These are phyloP conservation scores for Sycophaga agraensis DNA, from an alignment of 1,140 invertebrate genomes.

Conservation along the genomic window DNA sequence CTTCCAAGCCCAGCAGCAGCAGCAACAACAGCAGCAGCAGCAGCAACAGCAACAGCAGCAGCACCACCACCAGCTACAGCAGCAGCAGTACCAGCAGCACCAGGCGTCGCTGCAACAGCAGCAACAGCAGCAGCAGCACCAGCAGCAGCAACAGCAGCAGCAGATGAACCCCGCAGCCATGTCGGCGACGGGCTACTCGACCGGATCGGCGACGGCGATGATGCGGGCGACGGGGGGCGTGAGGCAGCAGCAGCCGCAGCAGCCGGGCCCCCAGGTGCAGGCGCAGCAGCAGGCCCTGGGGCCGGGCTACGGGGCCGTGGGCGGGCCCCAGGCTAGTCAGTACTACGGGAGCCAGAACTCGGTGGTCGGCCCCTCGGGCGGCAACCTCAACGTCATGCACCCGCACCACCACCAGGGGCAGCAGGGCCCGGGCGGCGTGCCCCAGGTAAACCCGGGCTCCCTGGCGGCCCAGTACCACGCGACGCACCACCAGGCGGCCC, in stretches of 20 bases:
- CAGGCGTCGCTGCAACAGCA: slow-evolving; percentile 35
- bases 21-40: slow-evolving; percentile 33
- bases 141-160: slow-evolving; percentile 11
- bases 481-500: slow-evolving; percentile 4
- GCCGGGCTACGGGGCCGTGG: slow-evolving; percentile 1
- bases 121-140: slow-evolving; percentile 23
- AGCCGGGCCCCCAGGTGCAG: slow-evolving; percentile 11
- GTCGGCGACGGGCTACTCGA: slow-evolving; percentile 24
- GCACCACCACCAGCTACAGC: slow-evolving; percentile 13
- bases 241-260: slow-evolving; percentile 46
- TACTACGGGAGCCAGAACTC: slow-evolving; percentile 11
- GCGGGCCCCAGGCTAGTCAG: slow-evolving; percentile 28
- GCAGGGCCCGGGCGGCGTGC: slow-evolving; percentile 4
- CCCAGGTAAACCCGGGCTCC: slow-evolving; percentile 3
- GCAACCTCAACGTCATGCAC: slow-evolving; percentile 7
- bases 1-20: slow-evolving; percentile 28
- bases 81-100: slow-evolving; percentile 27
- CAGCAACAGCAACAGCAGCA: slow-evolving; percentile 35
- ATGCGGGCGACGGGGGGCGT: slow-evolving; percentile 54
- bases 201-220: slow-evolving; percentile 57
- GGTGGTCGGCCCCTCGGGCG: not conserved
- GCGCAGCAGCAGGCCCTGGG: slow-evolving; percentile 11
- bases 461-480: not conserved
- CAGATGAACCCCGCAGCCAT: slow-evolving; percentile 24
- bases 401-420: slow-evolving; percentile 11